These are phyloP conservation scores for Agrypnus murinus DNA, from an alignment of 2,888 invertebrate genomes.

Conservation along the genomic window DNA sequence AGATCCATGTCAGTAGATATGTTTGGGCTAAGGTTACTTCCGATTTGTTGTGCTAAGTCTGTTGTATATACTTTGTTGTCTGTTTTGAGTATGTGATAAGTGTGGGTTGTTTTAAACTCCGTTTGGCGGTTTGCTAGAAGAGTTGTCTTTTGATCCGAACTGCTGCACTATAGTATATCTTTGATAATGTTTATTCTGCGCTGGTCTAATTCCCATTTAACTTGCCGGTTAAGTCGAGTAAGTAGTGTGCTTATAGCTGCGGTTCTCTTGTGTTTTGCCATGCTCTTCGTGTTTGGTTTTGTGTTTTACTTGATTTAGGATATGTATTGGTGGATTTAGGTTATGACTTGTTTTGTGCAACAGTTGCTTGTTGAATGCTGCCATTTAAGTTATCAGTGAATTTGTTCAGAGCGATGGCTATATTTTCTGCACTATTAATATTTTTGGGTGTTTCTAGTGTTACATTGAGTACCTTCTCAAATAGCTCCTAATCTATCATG, in stretches of 20 bases:
- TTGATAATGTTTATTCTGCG: not conserved
- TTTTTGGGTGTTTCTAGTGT: too few relatives aligned
- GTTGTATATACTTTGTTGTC: slow-evolving; percentile 2
- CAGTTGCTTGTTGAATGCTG: too few relatives aligned
- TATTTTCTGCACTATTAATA: too few relatives aligned
- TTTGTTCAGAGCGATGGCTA: too few relatives aligned
- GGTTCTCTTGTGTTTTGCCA: not conserved
- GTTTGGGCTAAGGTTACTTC: slow-evolving; percentile 5
- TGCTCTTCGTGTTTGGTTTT: not conserved
- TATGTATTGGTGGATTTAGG: too few relatives aligned
- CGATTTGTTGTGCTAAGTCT: not conserved
- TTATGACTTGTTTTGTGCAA: too few relatives aligned
- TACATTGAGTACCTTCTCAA: not conserved
- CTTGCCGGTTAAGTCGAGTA: not conserved
- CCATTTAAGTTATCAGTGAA: too few relatives aligned
- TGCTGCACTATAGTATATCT: slow-evolving; percentile 21
- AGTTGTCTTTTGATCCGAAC: too few relatives aligned
- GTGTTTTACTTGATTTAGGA: too few relatives aligned
- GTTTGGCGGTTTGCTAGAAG: slow-evolving; percentile 10
- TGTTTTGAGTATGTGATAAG: not conserved
- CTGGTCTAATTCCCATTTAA: slow-evolving; percentile 6
- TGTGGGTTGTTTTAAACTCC: slow-evolving; percentile 1
- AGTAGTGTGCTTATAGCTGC: not conserved
- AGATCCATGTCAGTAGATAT: not conserved
- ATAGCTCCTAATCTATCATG: not conserved